These are phyloP conservation scores for Brachynemurus nebulosus DNA, from an alignment of 2,888 invertebrate species.

Conservation along the genomic window DNA sequence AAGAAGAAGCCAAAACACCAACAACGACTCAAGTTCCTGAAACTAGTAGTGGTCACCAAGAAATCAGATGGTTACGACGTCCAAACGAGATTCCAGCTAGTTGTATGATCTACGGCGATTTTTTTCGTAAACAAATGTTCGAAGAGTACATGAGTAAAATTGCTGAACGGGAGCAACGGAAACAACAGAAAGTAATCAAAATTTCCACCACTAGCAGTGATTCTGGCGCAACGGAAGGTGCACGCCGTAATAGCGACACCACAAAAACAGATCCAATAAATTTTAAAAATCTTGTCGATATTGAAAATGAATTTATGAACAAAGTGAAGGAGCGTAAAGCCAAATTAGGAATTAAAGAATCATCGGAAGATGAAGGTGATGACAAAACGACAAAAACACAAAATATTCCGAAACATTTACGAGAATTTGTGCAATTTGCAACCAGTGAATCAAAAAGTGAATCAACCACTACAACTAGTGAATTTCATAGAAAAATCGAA, in stretches of 20 bases:
- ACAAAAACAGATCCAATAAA: slow-evolving; percentile 18
- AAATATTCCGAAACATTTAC: slow-evolving; percentile 60
- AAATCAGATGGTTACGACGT: slow-evolving; percentile 13
- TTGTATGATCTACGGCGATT: slow-evolving; percentile 39
- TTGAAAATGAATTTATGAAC: slow-evolving; percentile 65
- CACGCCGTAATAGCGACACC: slow-evolving; percentile 24
- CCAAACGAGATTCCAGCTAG: slow-evolving; percentile 26
- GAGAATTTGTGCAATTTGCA: slow-evolving; percentile 60
- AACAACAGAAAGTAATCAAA: slow-evolving; percentile 67
- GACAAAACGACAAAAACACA: slow-evolving; percentile 44
- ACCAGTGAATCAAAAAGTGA: slow-evolving; percentile 12
- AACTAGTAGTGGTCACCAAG: background rate
- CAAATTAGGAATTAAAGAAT: slow-evolving; percentile 47
- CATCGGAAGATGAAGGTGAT: slow-evolving; percentile 27
- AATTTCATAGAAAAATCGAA: too few relatives aligned
- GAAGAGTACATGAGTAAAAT: slow-evolving; percentile 70
- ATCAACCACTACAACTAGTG: background rate
- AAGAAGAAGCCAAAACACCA: too few relatives aligned
- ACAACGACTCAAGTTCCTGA: background rate
- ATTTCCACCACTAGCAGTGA: slow-evolving; percentile 39
- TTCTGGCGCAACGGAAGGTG: too few relatives aligned
- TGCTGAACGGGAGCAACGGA: slow-evolving; percentile 61
- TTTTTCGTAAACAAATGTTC: slow-evolving; percentile 68
- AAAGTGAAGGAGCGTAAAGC: slow-evolving; percentile 58
- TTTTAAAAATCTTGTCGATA: slow-evolving; percentile 35